Base-by-base conservation (phyloP, 2,113 vertebrate species). In the Astatotilapia flaviijosephi region DNA sequence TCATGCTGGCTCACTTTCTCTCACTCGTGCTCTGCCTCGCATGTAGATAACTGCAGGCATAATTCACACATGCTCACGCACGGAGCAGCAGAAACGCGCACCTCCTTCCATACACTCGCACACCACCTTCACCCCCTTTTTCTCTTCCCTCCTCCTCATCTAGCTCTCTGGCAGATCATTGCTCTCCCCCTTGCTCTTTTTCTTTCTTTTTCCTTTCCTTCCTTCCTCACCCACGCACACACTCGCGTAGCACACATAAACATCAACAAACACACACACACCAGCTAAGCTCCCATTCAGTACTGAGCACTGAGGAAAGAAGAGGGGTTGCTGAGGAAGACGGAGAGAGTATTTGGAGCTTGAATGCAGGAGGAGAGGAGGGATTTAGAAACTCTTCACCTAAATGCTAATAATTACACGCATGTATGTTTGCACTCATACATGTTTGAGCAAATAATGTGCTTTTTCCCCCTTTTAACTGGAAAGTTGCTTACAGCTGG, bases 1-100 rank as follows among this genome's bases (percentile, higher is more conserved):
- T 83, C 88, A 83, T 73, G 80, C 88, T 79, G 87, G 75, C 83
- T 91, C 91, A 85, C 90, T 94, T 93, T 94, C 90, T 84, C 84
- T 88, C 37, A 31, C 85, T 86, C 82, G 73, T 54, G 62, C 88
- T 81, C 62, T 77, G 88, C 88, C 35, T 81, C 68, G 49, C 83
- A 79, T 84, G 85, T 70, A 84, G 75, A 88, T 90, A 89, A 88
- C 88, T 91, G 86, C 83, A 86, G 77, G 58, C 86, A 47, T 49
- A 81, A 79, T 88, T 83, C 88, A 90, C 91, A 90, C 89, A 82
- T 37, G 19, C 81, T 40, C 88, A 85, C 73, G 40, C 68, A 42
- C 9, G 5, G 23, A 53, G 54, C 28, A 33, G 58, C 53, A 84
- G 37, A 90, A 82, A 81, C 62, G 31, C 70, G 37, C 4, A 14